These are phyloP conservation scores for Nyctereutes procyonoides DNA, from an alignment of 2,113 vertebrate species.

Conservation along the genomic window DNA sequence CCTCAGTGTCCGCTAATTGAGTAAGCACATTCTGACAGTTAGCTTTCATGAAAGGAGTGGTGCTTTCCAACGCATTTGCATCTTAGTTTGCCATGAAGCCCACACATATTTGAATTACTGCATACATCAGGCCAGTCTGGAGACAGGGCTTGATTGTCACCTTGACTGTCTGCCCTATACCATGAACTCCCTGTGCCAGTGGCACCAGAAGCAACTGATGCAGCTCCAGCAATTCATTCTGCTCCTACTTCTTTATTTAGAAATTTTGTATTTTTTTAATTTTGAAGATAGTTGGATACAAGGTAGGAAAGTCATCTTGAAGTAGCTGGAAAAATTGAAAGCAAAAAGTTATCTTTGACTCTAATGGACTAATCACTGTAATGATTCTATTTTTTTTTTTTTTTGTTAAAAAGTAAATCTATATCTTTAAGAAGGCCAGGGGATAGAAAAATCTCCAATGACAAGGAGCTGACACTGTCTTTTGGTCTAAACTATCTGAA, in stretches of 20 bases:
- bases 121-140: background rate
- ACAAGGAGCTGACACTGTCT: background rate
- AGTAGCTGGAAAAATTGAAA: background rate
- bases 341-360: background rate
- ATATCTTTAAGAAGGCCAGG: background rate
- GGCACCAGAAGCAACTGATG: background rate
- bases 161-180: background rate
- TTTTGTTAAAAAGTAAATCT: background rate
- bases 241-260: background rate
- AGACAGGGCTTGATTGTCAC: background rate
- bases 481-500: background rate
- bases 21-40: background rate
- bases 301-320: background rate
- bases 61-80: background rate
- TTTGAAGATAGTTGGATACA: background rate
- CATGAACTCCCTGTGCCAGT: background rate
- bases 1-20: background rate
- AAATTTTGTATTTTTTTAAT: background rate
- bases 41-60: background rate
- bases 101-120: accelerated
- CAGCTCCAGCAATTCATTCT: background rate
- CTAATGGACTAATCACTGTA: background rate
- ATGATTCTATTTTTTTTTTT: background rate
- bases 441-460: background rate
- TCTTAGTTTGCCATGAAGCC: background rate